phyloP scores from a whole-genome alignment of 2,113 vertebrate species.

The Girardinichthys multiradiatus region DNA sequence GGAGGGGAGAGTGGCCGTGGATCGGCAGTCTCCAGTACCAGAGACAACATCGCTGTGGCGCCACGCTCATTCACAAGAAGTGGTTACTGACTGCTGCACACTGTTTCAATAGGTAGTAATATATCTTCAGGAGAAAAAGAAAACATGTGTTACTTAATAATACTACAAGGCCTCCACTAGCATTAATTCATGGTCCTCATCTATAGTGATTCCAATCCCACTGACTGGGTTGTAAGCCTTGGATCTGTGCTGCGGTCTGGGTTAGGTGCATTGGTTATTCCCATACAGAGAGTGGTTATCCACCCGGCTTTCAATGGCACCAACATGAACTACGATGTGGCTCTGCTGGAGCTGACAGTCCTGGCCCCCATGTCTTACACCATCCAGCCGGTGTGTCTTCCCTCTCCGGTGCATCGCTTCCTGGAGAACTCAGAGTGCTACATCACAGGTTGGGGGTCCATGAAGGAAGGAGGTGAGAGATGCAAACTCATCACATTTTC shows the following conservation, averaged over 20 bases:
- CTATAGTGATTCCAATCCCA: conserved; percentile 49
- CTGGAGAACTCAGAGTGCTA: conserved; percentile 83
- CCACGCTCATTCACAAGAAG: conserved; percentile 87
- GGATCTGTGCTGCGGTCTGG: conserved; percentile 87
- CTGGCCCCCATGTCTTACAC: conserved; percentile 81
- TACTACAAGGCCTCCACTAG: neutral
- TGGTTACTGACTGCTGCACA: conserved; percentile 95
- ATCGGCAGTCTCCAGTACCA: conserved; percentile 90
- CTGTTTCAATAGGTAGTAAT: conserved; percentile 87
- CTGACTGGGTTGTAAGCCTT: conserved; percentile 87
- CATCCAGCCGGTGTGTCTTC: conserved; percentile 89
- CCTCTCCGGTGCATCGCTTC: conserved; percentile 83
- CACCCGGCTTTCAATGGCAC: conserved; percentile 90
- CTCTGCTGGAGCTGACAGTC: conserved; percentile 84
- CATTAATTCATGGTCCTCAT: neutral
- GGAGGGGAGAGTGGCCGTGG: conserved; percentile 94
- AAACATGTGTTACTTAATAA: no score
- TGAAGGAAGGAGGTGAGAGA: conserved; percentile 77
- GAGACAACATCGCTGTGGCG: conserved; percentile 88
- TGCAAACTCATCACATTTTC: neutral
- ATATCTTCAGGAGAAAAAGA: neutral
- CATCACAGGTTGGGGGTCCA: conserved; percentile 94
- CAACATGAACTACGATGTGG: conserved; percentile 91
- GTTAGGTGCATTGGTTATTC: conserved; percentile 82
- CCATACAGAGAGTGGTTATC: conserved; percentile 85